Conservation (phyloP, 1,140 invertebrate species). For the Drosophila ficusphila region DNA sequence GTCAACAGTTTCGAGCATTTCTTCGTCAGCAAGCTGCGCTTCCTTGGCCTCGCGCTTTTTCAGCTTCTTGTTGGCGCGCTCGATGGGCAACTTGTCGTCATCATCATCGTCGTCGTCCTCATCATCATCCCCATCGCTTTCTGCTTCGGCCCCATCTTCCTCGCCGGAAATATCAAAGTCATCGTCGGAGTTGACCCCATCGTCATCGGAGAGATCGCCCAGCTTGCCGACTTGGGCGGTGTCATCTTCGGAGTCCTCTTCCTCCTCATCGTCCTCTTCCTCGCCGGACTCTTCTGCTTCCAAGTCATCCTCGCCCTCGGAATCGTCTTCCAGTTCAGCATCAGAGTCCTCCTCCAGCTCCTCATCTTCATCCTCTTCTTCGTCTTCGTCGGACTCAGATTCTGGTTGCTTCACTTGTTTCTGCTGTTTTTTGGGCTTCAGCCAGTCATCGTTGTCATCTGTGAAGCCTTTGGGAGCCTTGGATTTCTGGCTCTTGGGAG, state of each 20-base stretch:
- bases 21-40: conserved; percentile 91
- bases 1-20: conserved; percentile 90
- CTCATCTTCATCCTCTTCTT: conserved; percentile 38
- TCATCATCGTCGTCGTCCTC: conserved; percentile 84
- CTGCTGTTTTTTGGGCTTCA: conserved; percentile 87
- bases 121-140: conserved; percentile 65
- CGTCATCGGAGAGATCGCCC: conserved; percentile 71
- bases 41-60: conserved; percentile 90
- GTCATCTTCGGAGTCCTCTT: conserved; percentile 50
- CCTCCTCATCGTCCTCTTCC: conserved; percentile 66
- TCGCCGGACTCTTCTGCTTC: conserved; percentile 42
- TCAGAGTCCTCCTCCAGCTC: conserved; percentile 63
- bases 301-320: conserved; percentile 36
- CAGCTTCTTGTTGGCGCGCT: conserved; percentile 93
- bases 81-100: conserved; percentile 92
- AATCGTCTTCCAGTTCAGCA: conserved; percentile 36
- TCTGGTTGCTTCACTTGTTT: conserved; percentile 56
- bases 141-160: conserved; percentile 59
- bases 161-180: conserved; percentile 77
- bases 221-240: conserved; percentile 67
- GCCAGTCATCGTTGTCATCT: conserved; percentile 89
- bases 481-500: conserved; percentile 28
- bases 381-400: conserved; percentile 35
- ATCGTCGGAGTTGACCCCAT: conserved; percentile 64
- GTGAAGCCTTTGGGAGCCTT: conserved; percentile 85